Conservation (phyloP, 2,113 vertebrate species). For the Tragelaphus strepsiceros region DNA sequence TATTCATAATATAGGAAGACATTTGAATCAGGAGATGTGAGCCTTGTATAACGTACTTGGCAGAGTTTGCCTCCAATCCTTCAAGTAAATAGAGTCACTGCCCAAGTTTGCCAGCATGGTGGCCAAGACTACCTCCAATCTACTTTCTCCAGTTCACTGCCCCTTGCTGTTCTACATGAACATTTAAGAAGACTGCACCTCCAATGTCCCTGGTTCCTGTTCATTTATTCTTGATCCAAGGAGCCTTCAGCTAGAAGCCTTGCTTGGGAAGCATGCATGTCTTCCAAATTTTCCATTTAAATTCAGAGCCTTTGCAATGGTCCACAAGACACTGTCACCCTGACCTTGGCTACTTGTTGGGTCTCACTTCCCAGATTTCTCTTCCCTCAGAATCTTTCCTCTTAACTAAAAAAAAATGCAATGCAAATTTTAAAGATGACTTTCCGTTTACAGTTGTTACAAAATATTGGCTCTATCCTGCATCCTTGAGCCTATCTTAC, state of each 20-base stretch:
- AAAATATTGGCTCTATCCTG: neutral
- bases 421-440: neutral
- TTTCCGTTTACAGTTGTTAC: neutral
- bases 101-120: neutral
- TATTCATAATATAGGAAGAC: neutral
- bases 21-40: neutral
- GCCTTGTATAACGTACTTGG: fast-evolving
- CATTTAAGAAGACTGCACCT: neutral
- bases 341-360: fast-evolving
- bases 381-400: neutral
- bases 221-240: neutral
- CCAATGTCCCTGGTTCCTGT: fast-evolving
- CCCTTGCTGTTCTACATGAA: neutral
- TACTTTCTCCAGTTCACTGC: neutral
- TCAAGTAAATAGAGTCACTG: neutral
- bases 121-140: neutral
- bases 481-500: neutral
- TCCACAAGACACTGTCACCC: fast-evolving
- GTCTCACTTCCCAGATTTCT: neutral
- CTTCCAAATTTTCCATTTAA: neutral
- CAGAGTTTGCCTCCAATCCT: neutral
- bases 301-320: neutral
- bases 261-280: fast-evolving
- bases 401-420: neutral
- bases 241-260: neutral